Conservation (phyloP, 2,797 vertebrate genomes). For the Aldrovandia affinis region DNA sequence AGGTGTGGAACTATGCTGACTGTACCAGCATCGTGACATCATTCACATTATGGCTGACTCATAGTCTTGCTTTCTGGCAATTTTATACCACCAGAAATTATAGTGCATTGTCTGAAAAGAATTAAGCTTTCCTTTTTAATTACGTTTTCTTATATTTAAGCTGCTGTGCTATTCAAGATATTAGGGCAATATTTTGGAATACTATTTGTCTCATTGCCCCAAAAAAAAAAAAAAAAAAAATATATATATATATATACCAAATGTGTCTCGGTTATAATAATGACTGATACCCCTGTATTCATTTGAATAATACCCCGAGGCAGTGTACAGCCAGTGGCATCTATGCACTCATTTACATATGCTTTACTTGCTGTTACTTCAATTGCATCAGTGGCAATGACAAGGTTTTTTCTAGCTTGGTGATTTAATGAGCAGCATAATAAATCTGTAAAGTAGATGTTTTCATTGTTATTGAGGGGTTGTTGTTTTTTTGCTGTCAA, state of each 20-base stretch:
- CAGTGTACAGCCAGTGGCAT: too few species aligned
- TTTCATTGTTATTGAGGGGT: not conserved
- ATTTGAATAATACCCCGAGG: too few species aligned
- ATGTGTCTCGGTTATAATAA: too few species aligned
- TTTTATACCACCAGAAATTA: not conserved
- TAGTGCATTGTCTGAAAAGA: too few species aligned
- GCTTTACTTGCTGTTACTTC: not conserved
- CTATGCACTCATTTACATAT: too few species aligned
- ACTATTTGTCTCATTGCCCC: not conserved
- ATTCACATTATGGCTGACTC: not conserved
- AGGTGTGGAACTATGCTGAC: not conserved
- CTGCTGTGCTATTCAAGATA: not conserved
- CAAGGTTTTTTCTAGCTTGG: not conserved
- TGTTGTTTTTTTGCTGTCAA: too few species aligned
- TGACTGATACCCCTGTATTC: too few species aligned
- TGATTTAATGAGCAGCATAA: not conserved
- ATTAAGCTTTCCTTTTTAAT: not conserved
- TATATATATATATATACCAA: too few species aligned
- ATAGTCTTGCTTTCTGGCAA: not conserved
- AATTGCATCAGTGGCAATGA: not conserved
- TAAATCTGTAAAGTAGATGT: not conserved
- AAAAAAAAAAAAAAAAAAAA: too few species aligned
- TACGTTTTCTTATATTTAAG: not conserved
- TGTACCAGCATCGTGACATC: not conserved
- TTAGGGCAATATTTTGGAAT: not conserved